phyloP scores from a whole-genome alignment of 2,113 vertebrate species.

The Ginglymostoma cirratum region DNA sequence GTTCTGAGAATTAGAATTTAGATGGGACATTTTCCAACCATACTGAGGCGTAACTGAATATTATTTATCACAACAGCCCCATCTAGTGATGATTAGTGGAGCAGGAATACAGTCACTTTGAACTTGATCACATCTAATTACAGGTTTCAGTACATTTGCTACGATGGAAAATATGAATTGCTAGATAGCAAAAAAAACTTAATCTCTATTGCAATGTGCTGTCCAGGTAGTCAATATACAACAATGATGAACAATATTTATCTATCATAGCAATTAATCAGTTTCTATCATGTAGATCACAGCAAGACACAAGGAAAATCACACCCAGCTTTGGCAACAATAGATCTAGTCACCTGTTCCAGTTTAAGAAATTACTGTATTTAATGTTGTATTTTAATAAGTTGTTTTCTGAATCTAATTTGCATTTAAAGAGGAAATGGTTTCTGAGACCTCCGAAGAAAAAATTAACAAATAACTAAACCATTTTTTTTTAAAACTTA shows the following conservation, averaged over 20 bases:
- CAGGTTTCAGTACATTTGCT: not conserved
- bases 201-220: not conserved
- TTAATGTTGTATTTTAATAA: not conserved
- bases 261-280: not conserved
- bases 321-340: not conserved
- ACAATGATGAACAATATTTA: not conserved
- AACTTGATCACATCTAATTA: not conserved
- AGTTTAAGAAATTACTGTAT: too few species aligned
- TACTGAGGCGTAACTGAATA: not conserved
- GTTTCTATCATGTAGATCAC: too few species aligned
- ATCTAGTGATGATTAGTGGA: constrained; percentile 12
- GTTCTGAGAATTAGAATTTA: not conserved
- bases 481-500: too few species aligned
- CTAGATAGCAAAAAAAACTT: not conserved
- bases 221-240: not conserved
- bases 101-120: not conserved
- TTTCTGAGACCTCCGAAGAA: not conserved
- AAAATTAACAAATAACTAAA: not conserved
- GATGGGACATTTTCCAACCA: too few species aligned
- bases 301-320: not conserved
- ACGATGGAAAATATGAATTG: not conserved
- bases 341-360: not conserved
- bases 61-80: not conserved
- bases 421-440: not conserved
- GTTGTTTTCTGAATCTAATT: not conserved